Conservation (phyloP, 2,113 vertebrate genomes). For the Atlantisia rogersi region DNA sequence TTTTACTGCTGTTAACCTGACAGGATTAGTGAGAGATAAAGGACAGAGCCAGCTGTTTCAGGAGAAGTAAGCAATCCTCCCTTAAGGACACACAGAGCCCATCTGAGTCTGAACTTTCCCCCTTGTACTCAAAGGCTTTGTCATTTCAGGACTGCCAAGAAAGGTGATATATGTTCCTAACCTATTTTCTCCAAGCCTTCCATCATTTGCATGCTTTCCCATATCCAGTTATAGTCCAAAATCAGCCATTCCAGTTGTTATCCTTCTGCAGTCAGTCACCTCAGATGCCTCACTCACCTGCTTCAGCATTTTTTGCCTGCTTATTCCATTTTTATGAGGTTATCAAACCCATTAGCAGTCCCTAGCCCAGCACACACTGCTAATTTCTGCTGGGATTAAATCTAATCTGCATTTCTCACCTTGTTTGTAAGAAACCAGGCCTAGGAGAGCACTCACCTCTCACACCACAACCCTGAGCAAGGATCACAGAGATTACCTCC, state of each 20-base stretch:
- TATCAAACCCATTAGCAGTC: not conserved
- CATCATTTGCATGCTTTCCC: not conserved
- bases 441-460: not conserved
- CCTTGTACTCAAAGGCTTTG: fast-evolving
- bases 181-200: not conserved
- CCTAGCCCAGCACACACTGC: not conserved
- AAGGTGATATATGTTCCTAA: not conserved
- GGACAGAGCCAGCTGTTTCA: not conserved
- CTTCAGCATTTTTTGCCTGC: not conserved
- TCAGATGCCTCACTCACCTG: not conserved
- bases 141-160: not conserved
- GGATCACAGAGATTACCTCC: fast-evolving
- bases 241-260: not conserved
- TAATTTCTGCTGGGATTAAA: not conserved
- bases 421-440: not conserved
- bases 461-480: not conserved
- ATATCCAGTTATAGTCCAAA: not conserved
- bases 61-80: not conserved
- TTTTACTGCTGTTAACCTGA: not conserved
- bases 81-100: not conserved
- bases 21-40: not conserved
- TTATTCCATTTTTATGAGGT: not conserved
- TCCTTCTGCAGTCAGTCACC: not conserved
- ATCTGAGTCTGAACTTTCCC: not conserved
- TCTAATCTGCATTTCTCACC: not conserved